These are phyloP conservation scores for Chiropotes sagulatus DNA, from an alignment of 2,797 vertebrate species.

Conservation along the genomic window DNA sequence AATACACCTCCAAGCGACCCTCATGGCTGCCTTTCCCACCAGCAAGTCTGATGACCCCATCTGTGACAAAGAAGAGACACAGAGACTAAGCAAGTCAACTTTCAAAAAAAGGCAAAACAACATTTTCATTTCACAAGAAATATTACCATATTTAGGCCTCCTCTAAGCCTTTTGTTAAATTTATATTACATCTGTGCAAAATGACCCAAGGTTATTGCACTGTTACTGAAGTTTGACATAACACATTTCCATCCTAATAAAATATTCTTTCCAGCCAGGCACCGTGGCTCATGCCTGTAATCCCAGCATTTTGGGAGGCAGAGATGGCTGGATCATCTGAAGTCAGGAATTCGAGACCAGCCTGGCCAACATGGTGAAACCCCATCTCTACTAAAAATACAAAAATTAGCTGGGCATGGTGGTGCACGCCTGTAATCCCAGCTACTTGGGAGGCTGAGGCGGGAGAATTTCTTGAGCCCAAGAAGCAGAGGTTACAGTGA, in stretches of 20 bases:
- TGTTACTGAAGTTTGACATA: not conserved
- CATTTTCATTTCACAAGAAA: not conserved
- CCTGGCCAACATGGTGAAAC: too few species aligned
- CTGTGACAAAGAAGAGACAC: conserved; percentile 81
- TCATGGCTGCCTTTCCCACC: conserved; percentile 88
- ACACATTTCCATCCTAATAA: not conserved
- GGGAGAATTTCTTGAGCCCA: not conserved
- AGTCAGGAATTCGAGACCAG: too few species aligned
- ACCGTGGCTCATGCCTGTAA: not conserved
- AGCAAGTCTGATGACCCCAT: conserved; percentile 90
- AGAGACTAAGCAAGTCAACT: not conserved
- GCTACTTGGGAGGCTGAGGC: not conserved
- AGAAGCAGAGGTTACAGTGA: not conserved
- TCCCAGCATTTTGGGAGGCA: not conserved
- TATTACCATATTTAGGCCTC: not conserved
- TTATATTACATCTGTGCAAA: not conserved
- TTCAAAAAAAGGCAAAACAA: not conserved
- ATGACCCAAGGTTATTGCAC: not conserved
- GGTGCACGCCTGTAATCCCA: too few species aligned
- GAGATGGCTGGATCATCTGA: too few species aligned
- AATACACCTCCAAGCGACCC: conserved; percentile 93
- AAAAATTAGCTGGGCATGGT: too few species aligned
- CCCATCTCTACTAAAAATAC: too few species aligned
- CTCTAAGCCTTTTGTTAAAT: not conserved
- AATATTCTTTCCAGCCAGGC: not conserved